Conservation (phyloP, 2,113 vertebrate genomes). For the Misgurnus mizolepis region DNA sequence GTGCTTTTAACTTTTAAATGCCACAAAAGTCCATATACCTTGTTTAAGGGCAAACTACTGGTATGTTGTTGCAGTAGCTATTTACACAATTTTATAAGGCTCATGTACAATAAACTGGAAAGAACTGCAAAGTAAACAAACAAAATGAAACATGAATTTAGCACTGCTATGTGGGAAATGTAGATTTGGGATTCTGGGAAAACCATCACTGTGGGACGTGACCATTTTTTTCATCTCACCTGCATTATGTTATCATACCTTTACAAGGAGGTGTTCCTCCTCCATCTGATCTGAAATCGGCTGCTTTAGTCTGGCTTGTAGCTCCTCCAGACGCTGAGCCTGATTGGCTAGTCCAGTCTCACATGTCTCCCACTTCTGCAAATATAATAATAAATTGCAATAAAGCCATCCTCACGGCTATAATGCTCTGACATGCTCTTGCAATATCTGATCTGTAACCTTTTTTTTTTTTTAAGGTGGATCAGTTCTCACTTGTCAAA, state of each 20-base stretch:
- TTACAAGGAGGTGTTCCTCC: conserved; percentile 67
- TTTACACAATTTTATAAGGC: neutral
- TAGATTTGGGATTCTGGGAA: too few relatives aligned
- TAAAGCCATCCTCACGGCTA: neutral
- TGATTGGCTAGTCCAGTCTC: conserved; percentile 73
- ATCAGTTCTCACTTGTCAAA: neutral
- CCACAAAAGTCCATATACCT: neutral
- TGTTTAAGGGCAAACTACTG: too few relatives aligned
- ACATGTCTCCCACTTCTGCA: conserved; percentile 83
- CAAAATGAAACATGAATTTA: neutral
- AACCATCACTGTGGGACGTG: too few relatives aligned
- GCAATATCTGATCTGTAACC: neutral
- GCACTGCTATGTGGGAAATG: neutral
- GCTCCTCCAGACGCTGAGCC: conserved; percentile 67
- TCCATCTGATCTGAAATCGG: conserved; percentile 77
- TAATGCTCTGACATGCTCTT: neutral
- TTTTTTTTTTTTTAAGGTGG: neutral
- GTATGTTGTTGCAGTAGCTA: too few relatives aligned
- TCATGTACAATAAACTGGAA: too few relatives aligned
- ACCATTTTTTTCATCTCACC: neutral
- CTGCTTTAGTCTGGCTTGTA: conserved; percentile 75
- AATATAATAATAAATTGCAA: conserved; percentile 26
- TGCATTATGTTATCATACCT: conserved; percentile 71
- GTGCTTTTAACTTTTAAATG: neutral
- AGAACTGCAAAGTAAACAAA: neutral